Evolutionary conservation across 1,140 invertebrate species (phyloP).

Genomic region (Bilobella aurantiaca): DNA sequence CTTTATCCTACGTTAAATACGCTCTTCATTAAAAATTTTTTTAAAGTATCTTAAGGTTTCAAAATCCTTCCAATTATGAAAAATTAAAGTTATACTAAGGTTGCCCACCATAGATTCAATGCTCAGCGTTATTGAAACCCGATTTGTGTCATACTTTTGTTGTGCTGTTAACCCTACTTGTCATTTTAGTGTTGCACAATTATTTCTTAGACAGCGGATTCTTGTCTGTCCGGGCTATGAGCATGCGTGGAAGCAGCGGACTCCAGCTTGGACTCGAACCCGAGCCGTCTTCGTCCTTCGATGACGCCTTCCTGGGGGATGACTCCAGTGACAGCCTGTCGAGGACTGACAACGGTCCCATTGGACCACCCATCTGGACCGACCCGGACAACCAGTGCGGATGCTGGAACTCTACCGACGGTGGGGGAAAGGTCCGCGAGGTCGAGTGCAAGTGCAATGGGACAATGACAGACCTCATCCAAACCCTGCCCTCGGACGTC

Average conservation of each 20-base stretch:
- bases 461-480: not conserved
- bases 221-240: not conserved
- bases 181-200: no score
- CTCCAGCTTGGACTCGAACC: not conserved
- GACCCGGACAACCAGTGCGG: not conserved
- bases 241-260: not conserved
- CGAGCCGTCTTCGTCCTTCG: not conserved
- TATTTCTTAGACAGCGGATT: not conserved
- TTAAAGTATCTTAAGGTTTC: no score
- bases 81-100: no score
- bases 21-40: no score
- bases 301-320: no score
- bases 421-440: not conserved
- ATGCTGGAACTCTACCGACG: not conserved
- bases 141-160: no score
- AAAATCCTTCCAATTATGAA: no score
- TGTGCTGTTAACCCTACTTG: no score
- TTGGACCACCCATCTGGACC: not conserved
- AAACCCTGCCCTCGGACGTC: not conserved
- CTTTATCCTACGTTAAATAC: no score
- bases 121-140: no score
- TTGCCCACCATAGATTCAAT: no score
- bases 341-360: not conserved
- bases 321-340: not conserved
- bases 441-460: slow-evolving; percentile 1